Evolutionary conservation across 2,888 invertebrate species (phyloP).

Genomic region (Elysia crispata): DNA sequence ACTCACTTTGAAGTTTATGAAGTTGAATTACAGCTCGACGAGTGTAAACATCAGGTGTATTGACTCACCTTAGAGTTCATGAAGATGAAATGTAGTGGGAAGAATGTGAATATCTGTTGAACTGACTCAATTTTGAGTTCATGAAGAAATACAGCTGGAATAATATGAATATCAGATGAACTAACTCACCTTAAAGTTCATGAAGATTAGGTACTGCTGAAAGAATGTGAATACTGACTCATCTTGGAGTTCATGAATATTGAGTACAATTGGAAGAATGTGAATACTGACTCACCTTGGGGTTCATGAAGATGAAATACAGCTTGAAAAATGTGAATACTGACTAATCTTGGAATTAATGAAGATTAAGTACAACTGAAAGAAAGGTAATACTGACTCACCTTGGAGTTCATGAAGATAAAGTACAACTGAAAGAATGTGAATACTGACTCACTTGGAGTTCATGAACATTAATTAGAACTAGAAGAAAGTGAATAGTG

Average conservation of each 20-base stretch:
- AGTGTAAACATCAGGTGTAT: conserved; percentile 93
- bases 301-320: too few relatives aligned
- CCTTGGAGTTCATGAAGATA: conserved; percentile 97
- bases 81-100: too few relatives aligned
- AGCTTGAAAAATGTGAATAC: too few relatives aligned
- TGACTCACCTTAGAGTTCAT: too few relatives aligned
- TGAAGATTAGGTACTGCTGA: not conserved
- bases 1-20: too few relatives aligned
- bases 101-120: too few relatives aligned
- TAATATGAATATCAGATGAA: too few relatives aligned
- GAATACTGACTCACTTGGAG: conserved; percentile 85
- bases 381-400: conserved; percentile 79
- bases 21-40: conserved; percentile 98
- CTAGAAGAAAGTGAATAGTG: conserved; percentile 56
- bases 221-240: not conserved
- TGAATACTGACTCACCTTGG: not conserved
- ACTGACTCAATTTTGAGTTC: too few relatives aligned
- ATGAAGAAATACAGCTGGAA: not conserved
- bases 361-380: not conserved
- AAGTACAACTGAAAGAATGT: conserved; percentile 99
- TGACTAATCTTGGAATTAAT: too few relatives aligned
- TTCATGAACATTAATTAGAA: not conserved
- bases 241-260: not conserved
- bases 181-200: not conserved
- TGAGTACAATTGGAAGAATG: conserved; percentile 11